Evolutionary conservation across 2,888 invertebrate genomes (phyloP), one percentile per base, ranked within the genome.

Genomic region (Euzophera pinguis): DNA sequence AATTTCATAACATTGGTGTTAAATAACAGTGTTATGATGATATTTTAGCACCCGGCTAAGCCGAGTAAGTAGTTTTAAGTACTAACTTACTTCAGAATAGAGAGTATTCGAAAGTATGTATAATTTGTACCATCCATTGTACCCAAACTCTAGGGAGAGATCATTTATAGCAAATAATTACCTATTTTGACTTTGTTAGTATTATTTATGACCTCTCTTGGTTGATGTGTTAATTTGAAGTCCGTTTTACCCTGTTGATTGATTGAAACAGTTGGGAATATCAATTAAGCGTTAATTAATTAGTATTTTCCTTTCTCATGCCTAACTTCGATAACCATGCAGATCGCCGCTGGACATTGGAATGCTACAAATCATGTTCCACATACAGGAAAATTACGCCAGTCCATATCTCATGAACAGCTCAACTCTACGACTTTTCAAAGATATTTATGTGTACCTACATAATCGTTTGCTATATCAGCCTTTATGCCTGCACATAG

Each of bases 211-310:
- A n/a, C n/a, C n/a, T 5, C 22, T 5, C 2, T 22, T 22, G 22
- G 22, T 22, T 22, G n/a, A 22, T 22, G 22, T 22, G 22, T 2
- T 22, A 5, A 5, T 22, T 22, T 22, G 2, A 22, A 3, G 22
- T 22, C 2, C 22, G 22, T 22, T 22, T 22, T 22, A 22, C 22
- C 32, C 32, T 32, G 32, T 7, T 4, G 1, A 42, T 16, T 9
- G 16, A 16, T 34, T 3, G 7, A 14, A 13, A 13, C 34, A 12
- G 39, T 38, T 14, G 56, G 47, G 43, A 35, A 38, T 39, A 51
- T 52, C 53, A 43, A 50, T 48, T 29, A 55, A 52, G 34, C 41
- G 9, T 37, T 47, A 55, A 51, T 38, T 50, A 56, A 51, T 53
- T 49, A 49, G 48, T 38, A 48, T 49, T 49, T 49, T 38, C 38